phyloP scores from a whole-genome alignment of 2,888 invertebrate species.

The Dastarcus helophoroides region DNA sequence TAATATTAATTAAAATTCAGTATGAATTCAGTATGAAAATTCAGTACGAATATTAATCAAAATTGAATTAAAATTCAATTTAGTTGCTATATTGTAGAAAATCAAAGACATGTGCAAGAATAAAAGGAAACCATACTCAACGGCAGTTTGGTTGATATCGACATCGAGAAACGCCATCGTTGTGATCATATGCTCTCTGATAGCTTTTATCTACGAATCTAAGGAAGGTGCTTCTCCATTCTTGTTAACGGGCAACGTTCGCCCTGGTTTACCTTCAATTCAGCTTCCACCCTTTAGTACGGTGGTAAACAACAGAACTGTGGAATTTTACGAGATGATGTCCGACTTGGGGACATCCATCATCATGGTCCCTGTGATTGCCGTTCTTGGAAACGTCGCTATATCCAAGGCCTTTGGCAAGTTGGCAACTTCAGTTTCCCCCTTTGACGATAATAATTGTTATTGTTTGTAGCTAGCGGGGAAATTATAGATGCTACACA shows the following conservation, averaged over 20 bases:
- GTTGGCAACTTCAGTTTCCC: slow-evolving; percentile 24
- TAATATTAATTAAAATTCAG: no score
- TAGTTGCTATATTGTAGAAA: no score
- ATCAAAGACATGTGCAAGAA: not conserved
- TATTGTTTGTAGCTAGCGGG: slow-evolving; percentile 48
- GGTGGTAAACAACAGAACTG: slow-evolving; percentile 43
- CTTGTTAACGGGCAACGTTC: slow-evolving; percentile 61
- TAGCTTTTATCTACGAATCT: slow-evolving; percentile 50
- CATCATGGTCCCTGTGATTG: slow-evolving; percentile 77
- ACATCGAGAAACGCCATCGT: slow-evolving; percentile 78
- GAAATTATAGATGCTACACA: slow-evolving; percentile 80
- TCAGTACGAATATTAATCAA: no score
- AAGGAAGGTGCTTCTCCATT: slow-evolving; percentile 48
- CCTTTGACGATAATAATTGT: not conserved
- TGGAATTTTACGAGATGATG: slow-evolving; percentile 57
- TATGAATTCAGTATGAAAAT: no score
- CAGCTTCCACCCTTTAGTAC: slow-evolving; percentile 62
- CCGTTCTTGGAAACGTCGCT: slow-evolving; percentile 86
- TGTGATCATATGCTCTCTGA: slow-evolving; percentile 59
- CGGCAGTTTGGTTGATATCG: slow-evolving; percentile 65
- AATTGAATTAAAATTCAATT: no score
- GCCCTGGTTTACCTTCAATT: slow-evolving; percentile 62
- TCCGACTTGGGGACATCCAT: slow-evolving; percentile 76
- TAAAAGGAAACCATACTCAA: no score
- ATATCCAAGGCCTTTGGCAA: slow-evolving; percentile 90